Conservation (phyloP, 2,888 invertebrate genomes). For the Melinopterus prodromus region DNA sequence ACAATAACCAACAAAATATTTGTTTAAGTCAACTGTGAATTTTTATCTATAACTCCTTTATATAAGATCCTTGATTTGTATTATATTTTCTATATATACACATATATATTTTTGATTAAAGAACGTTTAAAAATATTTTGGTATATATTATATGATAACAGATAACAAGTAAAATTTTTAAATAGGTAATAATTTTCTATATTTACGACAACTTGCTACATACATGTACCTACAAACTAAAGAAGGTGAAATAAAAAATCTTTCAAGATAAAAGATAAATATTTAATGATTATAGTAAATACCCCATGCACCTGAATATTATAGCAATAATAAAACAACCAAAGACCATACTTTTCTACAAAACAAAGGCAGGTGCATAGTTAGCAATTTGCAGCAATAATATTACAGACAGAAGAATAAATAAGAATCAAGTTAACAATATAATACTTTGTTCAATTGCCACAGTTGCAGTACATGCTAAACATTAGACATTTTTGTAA, state of each 20-base stretch:
- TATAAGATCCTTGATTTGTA: background rate
- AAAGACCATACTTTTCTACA: background rate
- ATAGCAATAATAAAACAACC: background rate
- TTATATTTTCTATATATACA: slow-evolving; percentile 9
- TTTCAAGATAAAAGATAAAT: slow-evolving; percentile 14
- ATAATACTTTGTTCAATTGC: background rate
- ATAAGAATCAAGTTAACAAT: background rate
- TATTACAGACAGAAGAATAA: background rate
- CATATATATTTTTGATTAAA: slow-evolving; percentile 14
- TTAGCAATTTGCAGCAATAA: background rate
- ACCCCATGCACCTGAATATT: background rate
- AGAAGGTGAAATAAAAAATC: slow-evolving; percentile 5
- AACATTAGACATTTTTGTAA: background rate
- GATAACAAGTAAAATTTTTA: slow-evolving; percentile 9
- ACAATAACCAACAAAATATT: background rate
- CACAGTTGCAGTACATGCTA: background rate
- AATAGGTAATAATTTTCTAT: slow-evolving; percentile 12
- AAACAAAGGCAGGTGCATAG: background rate
- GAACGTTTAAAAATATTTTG: slow-evolving; percentile 11
- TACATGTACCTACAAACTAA: slow-evolving; percentile 20
- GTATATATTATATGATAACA: background rate
- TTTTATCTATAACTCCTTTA: background rate
- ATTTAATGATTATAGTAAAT: slow-evolving; percentile 26
- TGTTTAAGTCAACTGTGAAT: background rate
- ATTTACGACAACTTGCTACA: slow-evolving; percentile 1